phyloP scores from a whole-genome alignment of 2,113 vertebrate species.

The Tonatia bakeri region DNA sequence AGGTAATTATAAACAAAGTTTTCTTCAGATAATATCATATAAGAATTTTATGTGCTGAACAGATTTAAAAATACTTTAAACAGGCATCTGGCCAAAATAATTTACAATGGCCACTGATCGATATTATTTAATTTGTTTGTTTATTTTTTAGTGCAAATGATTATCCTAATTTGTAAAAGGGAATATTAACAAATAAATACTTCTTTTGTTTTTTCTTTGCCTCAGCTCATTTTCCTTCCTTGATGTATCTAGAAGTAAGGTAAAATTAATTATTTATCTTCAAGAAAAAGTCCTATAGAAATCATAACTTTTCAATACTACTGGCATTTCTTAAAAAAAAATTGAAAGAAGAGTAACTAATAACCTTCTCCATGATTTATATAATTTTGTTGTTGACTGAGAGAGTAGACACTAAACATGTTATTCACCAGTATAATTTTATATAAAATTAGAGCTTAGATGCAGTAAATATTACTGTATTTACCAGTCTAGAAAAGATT shows the following conservation, averaged over 20 bases:
- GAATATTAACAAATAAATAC: background rate
- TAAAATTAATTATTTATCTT: constrained; percentile 21
- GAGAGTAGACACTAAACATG: background rate
- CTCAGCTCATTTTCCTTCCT: background rate
- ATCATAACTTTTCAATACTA: background rate
- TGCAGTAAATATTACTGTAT: constrained; percentile 33
- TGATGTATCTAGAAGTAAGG: background rate
- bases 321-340: background rate
- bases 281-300: background rate
- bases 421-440: constrained; percentile 31
- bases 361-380: constrained; percentile 45
- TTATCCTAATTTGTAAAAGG: background rate
- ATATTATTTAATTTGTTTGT: background rate
- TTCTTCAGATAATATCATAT: background rate
- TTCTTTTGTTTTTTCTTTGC: background rate
- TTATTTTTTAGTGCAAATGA: background rate
- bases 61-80: background rate
- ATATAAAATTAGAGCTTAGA: constrained; percentile 67
- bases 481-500: background rate
- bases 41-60: background rate
- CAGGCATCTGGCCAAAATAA: background rate
- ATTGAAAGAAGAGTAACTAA: background rate
- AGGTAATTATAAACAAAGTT: background rate
- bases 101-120: background rate
- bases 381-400: background rate